Conservation (phyloP, 2,113 vertebrate species). For the Scortum barcoo region DNA sequence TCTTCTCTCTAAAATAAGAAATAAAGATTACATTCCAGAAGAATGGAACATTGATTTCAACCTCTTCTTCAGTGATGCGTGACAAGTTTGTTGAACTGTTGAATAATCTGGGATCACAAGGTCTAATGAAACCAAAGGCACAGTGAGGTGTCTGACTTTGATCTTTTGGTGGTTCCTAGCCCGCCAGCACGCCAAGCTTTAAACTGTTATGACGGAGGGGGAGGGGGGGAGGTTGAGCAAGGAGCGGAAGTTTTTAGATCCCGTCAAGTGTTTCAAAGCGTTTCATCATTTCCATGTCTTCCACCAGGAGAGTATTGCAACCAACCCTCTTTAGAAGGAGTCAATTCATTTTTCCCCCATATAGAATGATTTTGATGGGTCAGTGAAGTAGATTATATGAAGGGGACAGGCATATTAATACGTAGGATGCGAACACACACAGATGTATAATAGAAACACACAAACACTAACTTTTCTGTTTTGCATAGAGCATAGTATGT, state of each 20-base stretch:
- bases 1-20: slow-evolving; percentile 1
- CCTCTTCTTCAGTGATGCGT: slow-evolving; percentile 11
- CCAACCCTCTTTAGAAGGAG: slow-evolving; percentile 53
- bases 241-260: slow-evolving; percentile 58
- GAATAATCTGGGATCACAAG: slow-evolving; percentile 65
- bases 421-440: slow-evolving; percentile 12
- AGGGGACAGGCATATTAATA: neutral
- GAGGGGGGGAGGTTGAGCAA: slow-evolving; percentile 34
- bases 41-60: slow-evolving; percentile 22
- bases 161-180: slow-evolving; percentile 61
- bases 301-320: slow-evolving; percentile 54
- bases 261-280: slow-evolving; percentile 70
- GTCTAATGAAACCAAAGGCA: slow-evolving; percentile 64
- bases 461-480: slow-evolving; percentile 32
- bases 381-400: slow-evolving; percentile 26
- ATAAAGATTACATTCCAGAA: neutral
- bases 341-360: slow-evolving; percentile 21
- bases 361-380: slow-evolving; percentile 44
- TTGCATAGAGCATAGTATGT: slow-evolving; percentile 46
- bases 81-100: slow-evolving; percentile 52
- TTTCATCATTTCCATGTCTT: slow-evolving; percentile 75
- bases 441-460: neutral
- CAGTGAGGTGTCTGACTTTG: slow-evolving; percentile 66
- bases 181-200: slow-evolving; percentile 38
- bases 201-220: slow-evolving; percentile 52